Conservation (phyloP, 2,113 vertebrate genomes). For the Strix uralensis region DNA sequence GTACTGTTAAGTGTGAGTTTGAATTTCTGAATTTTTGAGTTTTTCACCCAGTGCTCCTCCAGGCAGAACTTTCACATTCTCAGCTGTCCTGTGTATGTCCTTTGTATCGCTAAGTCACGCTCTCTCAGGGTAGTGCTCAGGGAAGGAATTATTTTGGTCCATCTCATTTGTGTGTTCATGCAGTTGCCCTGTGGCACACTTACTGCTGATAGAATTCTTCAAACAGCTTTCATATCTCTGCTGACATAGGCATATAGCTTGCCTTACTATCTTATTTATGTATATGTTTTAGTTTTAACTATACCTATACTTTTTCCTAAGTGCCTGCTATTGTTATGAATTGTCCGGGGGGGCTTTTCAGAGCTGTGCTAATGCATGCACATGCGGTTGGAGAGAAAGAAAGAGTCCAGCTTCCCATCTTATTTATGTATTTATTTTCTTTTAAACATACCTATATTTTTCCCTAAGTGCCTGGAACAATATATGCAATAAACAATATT, state of each 20-base stretch:
- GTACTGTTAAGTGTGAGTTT: not conserved
- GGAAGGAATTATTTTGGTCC: not conserved
- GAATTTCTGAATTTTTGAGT: not conserved
- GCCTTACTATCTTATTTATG: constrained; percentile 15
- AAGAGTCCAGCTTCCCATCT: not conserved
- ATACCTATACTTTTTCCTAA: not conserved
- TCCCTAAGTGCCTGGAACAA: not conserved
- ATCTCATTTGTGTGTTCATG: not conserved
- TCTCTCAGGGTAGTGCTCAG: not conserved
- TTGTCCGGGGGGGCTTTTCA: not conserved
- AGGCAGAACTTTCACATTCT: not conserved
- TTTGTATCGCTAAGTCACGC: rapidly evolving
- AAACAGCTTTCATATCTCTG: not conserved
- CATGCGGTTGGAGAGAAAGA: not conserved
- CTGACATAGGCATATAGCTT: not conserved
- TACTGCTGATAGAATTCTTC: not conserved
- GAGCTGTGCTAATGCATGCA: not conserved
- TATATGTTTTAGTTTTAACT: not conserved
- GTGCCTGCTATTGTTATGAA: not conserved
- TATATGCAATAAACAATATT: constrained; percentile 36
- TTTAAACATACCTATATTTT: constrained; percentile 20
- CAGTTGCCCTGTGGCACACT: not conserved
- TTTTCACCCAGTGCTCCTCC: not conserved
- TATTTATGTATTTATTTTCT: constrained; percentile 52
- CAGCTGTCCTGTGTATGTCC: not conserved